Percentiles rank a stretch among this genome's conserved stretches.
Evolutionary conservation across 2,888 invertebrate species (phyloP).

Genomic region (Archaeoteleia sp.): DNA sequence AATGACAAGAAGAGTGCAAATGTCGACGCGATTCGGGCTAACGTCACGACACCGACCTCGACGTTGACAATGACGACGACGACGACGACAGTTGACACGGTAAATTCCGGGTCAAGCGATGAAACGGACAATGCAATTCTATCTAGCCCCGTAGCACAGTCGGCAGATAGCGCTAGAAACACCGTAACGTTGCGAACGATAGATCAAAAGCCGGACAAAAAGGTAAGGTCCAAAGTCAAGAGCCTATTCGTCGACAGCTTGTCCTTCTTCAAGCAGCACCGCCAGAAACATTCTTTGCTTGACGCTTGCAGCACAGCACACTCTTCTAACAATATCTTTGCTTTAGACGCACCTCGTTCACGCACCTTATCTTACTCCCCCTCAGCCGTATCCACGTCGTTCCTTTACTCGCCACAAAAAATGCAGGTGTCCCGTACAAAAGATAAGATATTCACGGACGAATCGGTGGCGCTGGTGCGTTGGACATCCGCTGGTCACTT

Average conservation of each 20-base stretch:
- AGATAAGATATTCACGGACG: constrained; percentile 39
- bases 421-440: constrained; percentile 24
- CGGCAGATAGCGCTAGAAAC: constrained; percentile 39
- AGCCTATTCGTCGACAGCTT: constrained; percentile 67
- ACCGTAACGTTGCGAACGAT: constrained; percentile 42
- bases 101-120: constrained; percentile 24
- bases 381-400: constrained; percentile 18
- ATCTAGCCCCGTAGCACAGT: constrained; percentile 29
- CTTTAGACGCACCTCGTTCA: constrained; percentile 17
- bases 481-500: constrained; percentile 33
- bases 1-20: neutral
- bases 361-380: neutral
- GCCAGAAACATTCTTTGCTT: constrained; percentile 57
- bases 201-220: constrained; percentile 59
- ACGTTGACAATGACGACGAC: constrained; percentile 41
- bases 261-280: constrained; percentile 53
- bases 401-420: constrained; percentile 24
- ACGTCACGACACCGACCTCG: constrained; percentile 22
- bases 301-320: constrained; percentile 56
- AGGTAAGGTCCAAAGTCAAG: constrained; percentile 73
- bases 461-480: constrained; percentile 33
- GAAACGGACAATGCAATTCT: constrained; percentile 27
- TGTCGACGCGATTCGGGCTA: neutral
- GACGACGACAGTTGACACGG: constrained; percentile 38
- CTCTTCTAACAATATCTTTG: constrained; percentile 41